These are phyloP conservation scores for Neosalanx taihuensis DNA, from an alignment of 2,797 vertebrate genomes.

Conservation along the genomic window DNA sequence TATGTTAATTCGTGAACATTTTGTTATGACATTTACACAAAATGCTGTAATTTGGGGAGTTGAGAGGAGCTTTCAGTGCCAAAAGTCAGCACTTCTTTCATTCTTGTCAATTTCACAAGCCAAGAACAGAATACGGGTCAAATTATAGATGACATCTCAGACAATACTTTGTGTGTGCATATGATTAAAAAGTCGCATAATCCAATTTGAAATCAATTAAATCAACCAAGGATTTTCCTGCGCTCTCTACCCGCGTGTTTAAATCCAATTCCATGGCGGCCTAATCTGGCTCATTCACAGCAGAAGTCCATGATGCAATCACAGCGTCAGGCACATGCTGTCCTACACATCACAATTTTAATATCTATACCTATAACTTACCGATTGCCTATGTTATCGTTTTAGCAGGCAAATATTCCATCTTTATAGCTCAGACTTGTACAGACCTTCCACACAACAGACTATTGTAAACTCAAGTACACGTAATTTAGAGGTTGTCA, in stretches of 20 bases:
- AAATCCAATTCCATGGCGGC: slow-evolving; percentile 70
- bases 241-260: slow-evolving; percentile 56
- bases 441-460: too few species aligned
- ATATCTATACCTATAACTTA: slow-evolving; percentile 54
- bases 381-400: background rate
- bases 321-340: slow-evolving; percentile 58
- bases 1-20: background rate
- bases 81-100: slow-evolving; percentile 26
- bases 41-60: slow-evolving; percentile 17
- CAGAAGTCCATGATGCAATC: slow-evolving; percentile 74
- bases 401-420: background rate
- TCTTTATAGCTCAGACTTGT: background rate
- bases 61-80: slow-evolving; percentile 5
- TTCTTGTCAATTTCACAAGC: slow-evolving; percentile 29
- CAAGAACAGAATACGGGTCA: slow-evolving; percentile 35
- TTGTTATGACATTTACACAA: background rate
- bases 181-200: slow-evolving; percentile 65
- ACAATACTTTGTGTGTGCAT: slow-evolving; percentile 29
- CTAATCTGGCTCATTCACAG: slow-evolving; percentile 73
- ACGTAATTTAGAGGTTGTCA: too few species aligned
- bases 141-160: slow-evolving; percentile 47
- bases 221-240: slow-evolving; percentile 69
- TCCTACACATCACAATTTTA: slow-evolving; percentile 55
- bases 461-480: too few species aligned
- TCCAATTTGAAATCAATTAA: slow-evolving; percentile 70